Conservation (phyloP, 2,797 vertebrate species). For the Orientallactaga sibirica region DNA sequence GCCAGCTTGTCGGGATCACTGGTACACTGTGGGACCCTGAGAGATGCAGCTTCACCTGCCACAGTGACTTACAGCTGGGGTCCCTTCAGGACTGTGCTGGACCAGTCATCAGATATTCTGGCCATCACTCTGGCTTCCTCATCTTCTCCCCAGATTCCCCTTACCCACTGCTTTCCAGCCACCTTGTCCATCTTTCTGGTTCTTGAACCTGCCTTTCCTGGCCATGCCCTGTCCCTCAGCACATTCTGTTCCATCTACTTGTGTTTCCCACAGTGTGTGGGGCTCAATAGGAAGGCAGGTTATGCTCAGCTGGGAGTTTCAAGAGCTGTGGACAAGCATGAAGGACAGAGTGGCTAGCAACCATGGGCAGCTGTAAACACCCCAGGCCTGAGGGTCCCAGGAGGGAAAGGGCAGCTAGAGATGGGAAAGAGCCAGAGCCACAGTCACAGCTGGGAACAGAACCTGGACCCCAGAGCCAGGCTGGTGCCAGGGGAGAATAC, state of each 20-base stretch:
- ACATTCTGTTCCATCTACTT: background rate
- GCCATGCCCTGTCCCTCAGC: background rate
- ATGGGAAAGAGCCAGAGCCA: too few relatives aligned
- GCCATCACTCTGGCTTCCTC: background rate
- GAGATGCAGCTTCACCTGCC: too few relatives aligned
- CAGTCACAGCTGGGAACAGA: fast-evolving
- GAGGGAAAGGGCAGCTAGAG: background rate
- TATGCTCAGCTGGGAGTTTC: background rate
- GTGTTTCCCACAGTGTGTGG: background rate
- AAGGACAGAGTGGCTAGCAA: background rate
- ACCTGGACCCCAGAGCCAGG: background rate
- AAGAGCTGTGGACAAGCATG: background rate
- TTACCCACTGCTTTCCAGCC: background rate
- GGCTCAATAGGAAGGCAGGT: background rate
- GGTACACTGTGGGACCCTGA: background rate
- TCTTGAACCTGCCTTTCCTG: background rate
- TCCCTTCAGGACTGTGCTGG: background rate
- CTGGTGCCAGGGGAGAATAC: background rate
- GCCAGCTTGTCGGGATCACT: fast-evolving
- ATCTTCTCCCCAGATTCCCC: background rate
- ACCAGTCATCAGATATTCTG: background rate
- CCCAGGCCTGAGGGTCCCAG: background rate
- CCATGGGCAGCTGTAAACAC: background rate
- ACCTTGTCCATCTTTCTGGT: background rate
- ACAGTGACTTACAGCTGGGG: background rate